Base-by-base conservation (phyloP, 1,140 invertebrate genomes). In the Lordiphosa clarofinis region DNA sequence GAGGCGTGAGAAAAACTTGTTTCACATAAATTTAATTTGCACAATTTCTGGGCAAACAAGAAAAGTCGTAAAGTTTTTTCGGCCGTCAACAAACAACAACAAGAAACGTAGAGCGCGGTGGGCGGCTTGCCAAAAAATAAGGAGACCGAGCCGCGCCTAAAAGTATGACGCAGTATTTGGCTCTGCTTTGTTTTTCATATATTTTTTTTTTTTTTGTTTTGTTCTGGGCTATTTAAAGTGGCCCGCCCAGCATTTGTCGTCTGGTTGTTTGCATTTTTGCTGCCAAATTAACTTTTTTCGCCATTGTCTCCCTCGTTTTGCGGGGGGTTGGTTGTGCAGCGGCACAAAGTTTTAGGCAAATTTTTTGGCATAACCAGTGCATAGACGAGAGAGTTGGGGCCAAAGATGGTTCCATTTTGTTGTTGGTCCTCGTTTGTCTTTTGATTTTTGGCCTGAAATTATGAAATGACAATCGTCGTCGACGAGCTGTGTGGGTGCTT, bases 231-330 rank as follows among this genome's bases (percentile, higher is more conserved):
- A 62, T 75, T 81, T 61, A 71, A 74, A 81, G 71, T 79, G 75
- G 71, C 75, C 61, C 39, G 50, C 53, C 40, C 24, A 37, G 36
- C 48, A 19, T 36, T 39, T 49, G 55, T 69, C 59, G 74, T 57
- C 70, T 71, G 66, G 56, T 81, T 82, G 75, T 82, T 81, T 82
- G 76, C 67, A 75, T 82, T 82, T 82, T 72, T 56, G 72, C 68
- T 81, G 76, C 76, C 76, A 81, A 81, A 81, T 82, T 82, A 82
- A 82, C 72, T 82, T 82, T 81, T 81, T 81, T 81, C 72, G 66
- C 75, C 58, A 82, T 81, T 82, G 67, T 81, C 69, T 78, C 46
- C 47, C 36, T 11, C 58, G 53, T 40, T 43, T 24, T 13, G 13
- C n/a, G 6, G 3, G 36, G 10, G 38, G 33, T 15, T 15, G 15